These are phyloP conservation scores for Sarcophaga caerulescens DNA, from an alignment of 2,888 invertebrate species.

Conservation along the genomic window DNA sequence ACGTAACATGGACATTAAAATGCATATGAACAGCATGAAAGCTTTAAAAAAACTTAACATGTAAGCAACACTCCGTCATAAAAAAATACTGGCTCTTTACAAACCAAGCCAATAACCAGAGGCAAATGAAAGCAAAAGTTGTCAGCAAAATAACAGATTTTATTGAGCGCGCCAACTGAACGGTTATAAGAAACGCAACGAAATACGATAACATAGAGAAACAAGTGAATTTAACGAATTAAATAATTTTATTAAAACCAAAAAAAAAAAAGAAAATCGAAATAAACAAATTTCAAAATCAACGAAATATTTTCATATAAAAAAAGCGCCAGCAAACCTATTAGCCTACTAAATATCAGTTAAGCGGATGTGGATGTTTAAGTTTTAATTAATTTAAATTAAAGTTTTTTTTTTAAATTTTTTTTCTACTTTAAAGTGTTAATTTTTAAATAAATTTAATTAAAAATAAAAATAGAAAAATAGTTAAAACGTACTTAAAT, in stretches of 20 bases:
- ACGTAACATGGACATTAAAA: neutral
- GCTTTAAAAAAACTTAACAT: conserved; percentile 55
- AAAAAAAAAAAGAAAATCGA: neutral
- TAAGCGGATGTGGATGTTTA: conserved; percentile 32
- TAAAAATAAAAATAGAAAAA: neutral
- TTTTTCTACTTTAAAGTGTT: conserved; percentile 8
- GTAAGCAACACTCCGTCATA: neutral
- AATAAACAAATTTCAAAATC: no score
- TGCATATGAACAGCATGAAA: conserved; percentile 18
- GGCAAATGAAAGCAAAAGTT: conserved; percentile 70
- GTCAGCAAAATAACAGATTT: conserved; percentile 70
- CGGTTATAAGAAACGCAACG: conserved; percentile 68
- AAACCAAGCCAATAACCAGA: conserved; percentile 29
- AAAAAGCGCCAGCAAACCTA: conserved; percentile 1
- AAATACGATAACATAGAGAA: conserved; percentile 34
- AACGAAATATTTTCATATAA: neutral
- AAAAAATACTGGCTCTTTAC: neutral
- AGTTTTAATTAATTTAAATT: conserved; percentile 6
- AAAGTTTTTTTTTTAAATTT: neutral
- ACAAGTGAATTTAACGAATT: conserved; percentile 6
- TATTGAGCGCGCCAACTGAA: conserved; percentile 72
- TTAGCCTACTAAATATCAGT: conserved; percentile 20
- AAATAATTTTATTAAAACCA: conserved; percentile 26
- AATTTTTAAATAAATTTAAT: conserved; percentile 20
- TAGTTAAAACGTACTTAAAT: no score